Percentiles rank a stretch among this genome's conserved stretches.
Conservation (phyloP, 37 sponge, comb jelly and placozoan genomes). For the Chondrilla cf. caribensis region DNA sequence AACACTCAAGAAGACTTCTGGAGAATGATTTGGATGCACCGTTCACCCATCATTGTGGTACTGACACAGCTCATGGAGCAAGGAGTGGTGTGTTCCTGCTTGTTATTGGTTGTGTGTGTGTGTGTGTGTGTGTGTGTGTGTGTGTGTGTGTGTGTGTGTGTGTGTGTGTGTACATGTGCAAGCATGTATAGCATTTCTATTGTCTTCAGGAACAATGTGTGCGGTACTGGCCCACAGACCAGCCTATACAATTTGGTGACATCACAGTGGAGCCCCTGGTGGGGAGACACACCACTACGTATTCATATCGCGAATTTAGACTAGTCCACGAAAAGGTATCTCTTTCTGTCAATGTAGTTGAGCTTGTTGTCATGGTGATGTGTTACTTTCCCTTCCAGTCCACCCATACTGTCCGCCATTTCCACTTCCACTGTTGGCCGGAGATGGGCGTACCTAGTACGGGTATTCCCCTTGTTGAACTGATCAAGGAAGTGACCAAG, state of each 20-base stretch:
- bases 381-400: constrained; percentile 2
- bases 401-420: constrained; percentile 62
- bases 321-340: constrained; percentile 30
- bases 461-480: constrained; percentile 69
- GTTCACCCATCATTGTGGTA: constrained; percentile 61
- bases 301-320: constrained; percentile 56
- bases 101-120: background rate
- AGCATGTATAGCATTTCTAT: constrained; percentile 2
- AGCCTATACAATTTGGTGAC: constrained; percentile 27
- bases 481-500: constrained; percentile 78
- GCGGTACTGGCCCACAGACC: constrained; percentile 57
- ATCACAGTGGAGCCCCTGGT: constrained; percentile 48
- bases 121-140: too few relatives aligned
- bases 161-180: background rate
- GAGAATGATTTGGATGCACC: constrained; percentile 72
- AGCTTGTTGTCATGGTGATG: background rate
- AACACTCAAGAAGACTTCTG: constrained; percentile 66
- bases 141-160: background rate
- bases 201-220: constrained; percentile 56
- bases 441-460: constrained; percentile 68
- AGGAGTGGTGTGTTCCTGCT: constrained; percentile 33
- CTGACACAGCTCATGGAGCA: constrained; percentile 49
- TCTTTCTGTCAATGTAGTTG: background rate
- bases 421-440: constrained; percentile 86
- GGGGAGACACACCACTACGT: constrained; percentile 38